These are phyloP conservation scores for Misgurnus anguillicaudatus DNA, from an alignment of 2,113 vertebrate species.

Conservation along the genomic window DNA sequence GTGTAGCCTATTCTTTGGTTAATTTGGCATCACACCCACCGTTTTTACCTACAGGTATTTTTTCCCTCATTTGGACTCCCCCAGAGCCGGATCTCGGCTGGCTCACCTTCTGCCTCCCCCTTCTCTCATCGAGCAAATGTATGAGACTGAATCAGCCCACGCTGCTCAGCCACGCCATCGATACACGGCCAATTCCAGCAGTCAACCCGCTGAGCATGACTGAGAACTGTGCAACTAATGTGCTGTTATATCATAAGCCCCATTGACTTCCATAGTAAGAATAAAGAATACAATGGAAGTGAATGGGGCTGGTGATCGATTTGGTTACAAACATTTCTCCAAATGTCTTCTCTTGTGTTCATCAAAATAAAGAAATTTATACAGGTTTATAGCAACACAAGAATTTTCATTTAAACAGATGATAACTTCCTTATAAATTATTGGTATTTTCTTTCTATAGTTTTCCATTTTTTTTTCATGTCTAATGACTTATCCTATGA, in stretches of 20 bases:
- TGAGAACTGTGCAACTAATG: constrained; percentile 13
- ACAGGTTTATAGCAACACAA: too few species aligned
- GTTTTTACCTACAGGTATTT: constrained; percentile 91
- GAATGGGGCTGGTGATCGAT: too few species aligned
- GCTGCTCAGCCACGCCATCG: constrained; percentile 79
- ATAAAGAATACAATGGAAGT: too few species aligned
- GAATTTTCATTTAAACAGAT: too few species aligned
- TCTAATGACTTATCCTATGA: too few species aligned
- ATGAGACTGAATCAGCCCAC: constrained; percentile 83
- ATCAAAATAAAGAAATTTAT: too few species aligned
- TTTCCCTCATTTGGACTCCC: constrained; percentile 91
- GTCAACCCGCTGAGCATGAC: constrained; percentile 41
- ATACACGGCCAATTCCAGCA: constrained; percentile 64
- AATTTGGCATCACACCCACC: constrained; percentile 74
- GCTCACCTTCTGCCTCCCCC: constrained; percentile 91
- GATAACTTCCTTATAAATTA: too few species aligned
- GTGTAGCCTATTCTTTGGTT: constrained; percentile 54
- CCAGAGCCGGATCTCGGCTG: constrained; percentile 87
- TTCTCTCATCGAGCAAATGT: constrained; percentile 85
- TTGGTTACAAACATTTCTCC: too few species aligned
- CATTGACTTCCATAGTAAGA: too few species aligned
- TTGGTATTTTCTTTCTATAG: too few species aligned
- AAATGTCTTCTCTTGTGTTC: too few species aligned
- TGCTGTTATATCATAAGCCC: too few species aligned
- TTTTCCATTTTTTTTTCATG: not conserved